Conservation (phyloP, 2,113 vertebrate species). For the Sminthopsis crassicaudata region DNA sequence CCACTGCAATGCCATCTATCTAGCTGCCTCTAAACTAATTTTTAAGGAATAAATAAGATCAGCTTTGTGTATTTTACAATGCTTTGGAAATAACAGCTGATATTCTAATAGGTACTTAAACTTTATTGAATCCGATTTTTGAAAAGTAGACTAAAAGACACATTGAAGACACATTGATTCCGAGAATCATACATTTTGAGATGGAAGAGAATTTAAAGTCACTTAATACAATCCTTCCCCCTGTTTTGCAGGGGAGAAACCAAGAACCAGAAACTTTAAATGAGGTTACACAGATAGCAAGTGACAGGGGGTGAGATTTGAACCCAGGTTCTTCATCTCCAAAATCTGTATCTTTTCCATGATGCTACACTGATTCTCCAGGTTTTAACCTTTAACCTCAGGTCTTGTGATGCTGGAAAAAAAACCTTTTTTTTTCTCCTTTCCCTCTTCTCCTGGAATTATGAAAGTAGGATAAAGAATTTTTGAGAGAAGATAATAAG, state of each 20-base stretch:
- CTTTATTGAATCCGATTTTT: background rate
- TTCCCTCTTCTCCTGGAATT: background rate
- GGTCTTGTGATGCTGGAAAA: background rate
- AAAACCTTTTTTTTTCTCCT: background rate
- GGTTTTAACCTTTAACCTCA: background rate
- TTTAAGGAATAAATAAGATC: background rate
- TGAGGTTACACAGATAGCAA: background rate
- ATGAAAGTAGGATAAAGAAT: background rate
- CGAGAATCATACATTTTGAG: background rate
- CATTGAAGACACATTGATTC: background rate
- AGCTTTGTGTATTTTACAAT: background rate
- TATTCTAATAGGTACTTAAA: background rate
- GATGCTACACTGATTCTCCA: background rate
- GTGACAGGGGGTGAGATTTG: background rate
- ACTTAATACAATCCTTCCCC: background rate
- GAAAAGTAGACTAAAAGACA: background rate
- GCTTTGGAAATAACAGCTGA: background rate
- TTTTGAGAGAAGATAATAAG: background rate
- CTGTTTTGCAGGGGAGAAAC: background rate
- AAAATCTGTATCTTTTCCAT: background rate
- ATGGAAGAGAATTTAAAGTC: background rate
- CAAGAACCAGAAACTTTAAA: background rate
- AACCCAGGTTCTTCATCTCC: background rate
- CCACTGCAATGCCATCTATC: too few species aligned
- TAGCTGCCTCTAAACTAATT: background rate